Conservation (phyloP, 2,888 invertebrate genomes). For the Drosophila monieri region DNA sequence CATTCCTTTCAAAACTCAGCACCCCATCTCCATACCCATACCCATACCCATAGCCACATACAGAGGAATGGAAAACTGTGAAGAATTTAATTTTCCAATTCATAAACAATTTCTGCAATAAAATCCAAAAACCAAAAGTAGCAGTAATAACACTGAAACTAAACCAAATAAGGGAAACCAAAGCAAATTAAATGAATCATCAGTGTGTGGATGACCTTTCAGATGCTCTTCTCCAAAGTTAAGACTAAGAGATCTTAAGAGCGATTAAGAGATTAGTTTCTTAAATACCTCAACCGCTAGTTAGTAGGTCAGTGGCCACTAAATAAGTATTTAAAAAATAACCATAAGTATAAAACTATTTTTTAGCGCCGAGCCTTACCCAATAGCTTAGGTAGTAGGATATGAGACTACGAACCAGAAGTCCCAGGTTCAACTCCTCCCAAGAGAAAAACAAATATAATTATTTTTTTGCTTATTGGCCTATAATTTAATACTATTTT, state of each 20-base stretch:
- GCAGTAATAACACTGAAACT: conserved; percentile 66
- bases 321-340: no score
- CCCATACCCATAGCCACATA: not conserved
- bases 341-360: not conserved
- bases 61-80: conserved; percentile 34
- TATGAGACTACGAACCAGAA: not conserved
- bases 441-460: not conserved
- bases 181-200: conserved; percentile 10
- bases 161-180: conserved; percentile 40
- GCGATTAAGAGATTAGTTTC: no score
- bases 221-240: not conserved
- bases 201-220: not conserved
- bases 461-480: not conserved
- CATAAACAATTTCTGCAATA: conserved; percentile 75
- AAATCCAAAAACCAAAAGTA: conserved; percentile 59
- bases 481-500: not conserved
- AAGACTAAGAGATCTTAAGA: no score
- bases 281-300: no score
- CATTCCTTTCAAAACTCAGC: conserved; percentile 10
- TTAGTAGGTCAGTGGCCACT: no score
- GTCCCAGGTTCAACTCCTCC: not conserved
- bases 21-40: not conserved
- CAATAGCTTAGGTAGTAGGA: not conserved
- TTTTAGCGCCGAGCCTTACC: not conserved
- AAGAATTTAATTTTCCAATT: conserved; percentile 76